Base-by-base conservation (phyloP, 2,888 invertebrate genomes). In the Nemapogon koenigi region DNA sequence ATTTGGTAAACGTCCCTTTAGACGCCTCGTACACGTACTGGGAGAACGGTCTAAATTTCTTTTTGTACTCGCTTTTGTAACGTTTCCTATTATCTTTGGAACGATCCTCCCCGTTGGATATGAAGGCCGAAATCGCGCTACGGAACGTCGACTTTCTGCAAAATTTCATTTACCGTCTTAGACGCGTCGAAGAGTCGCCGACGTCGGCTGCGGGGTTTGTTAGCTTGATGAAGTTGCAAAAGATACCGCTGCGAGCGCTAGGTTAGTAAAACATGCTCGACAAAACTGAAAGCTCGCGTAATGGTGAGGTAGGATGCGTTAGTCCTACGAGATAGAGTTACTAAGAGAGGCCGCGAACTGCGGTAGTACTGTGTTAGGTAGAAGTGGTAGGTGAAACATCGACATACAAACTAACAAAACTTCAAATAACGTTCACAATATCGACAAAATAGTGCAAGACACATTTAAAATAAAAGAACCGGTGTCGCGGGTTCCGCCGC, bases 21-120 rank as follows among this genome's bases (percentile, higher is more conserved):
- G 86, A 84, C 75, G 85, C 83, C 65, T 85, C 83, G 69, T 84
- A 89, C 75, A 89, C 88, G 78, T 89, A 89, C 66, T 88, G 85
- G 59, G 87, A 87, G 81, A 89, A 89, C 64, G 89, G 88, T 75
- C 87, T 85, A 82, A 87, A 90, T 79, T 88, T 87, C 82, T 89
- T 87, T 81, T 86, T 87, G 81, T 89, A 89, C 81, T 89, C 89
- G 64, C 87, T 87, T 79, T 87, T 85, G 78, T 85, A 84, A 75
- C 83, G 83, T 73, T 84, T 84, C 69, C 82, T 82, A 70, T 78
- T 73, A 80, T 70, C 81, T 83, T 73, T 83, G 82, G 70, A 80
- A 81, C 69, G 82, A 72, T 72, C 83, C 81, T 68, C 81, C 72
- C 67, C 76, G 73, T 72, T 76, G 73, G 75, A 75, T 73, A 78